These are phyloP conservation scores for Anarhynchus alexandrinus DNA, from an alignment of 2,113 vertebrate species.

Conservation along the genomic window DNA sequence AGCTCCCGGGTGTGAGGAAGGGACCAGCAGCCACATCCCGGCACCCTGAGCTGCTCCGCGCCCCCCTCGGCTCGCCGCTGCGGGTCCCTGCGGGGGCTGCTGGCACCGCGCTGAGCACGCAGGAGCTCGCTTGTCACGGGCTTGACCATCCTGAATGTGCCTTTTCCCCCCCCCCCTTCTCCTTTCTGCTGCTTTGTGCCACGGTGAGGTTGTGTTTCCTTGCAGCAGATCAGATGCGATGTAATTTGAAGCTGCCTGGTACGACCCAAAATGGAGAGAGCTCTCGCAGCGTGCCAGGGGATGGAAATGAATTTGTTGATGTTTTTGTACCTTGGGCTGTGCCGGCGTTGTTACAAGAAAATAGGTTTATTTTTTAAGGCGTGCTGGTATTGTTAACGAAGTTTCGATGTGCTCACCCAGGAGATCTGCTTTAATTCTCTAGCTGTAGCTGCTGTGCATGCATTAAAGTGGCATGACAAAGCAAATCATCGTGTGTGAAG, in stretches of 20 bases:
- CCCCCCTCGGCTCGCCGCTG: fast-evolving
- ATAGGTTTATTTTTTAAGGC: neutral
- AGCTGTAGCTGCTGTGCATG: neutral
- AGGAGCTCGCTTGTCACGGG: fast-evolving
- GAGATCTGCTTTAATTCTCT: neutral
- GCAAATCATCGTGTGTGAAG: neutral
- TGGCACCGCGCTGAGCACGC: fast-evolving
- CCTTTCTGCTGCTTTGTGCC: neutral
- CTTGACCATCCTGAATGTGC: fast-evolving
- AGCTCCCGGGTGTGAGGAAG: fast-evolving
- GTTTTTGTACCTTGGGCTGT: neutral
- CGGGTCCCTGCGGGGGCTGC: neutral
- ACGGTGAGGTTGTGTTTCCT: neutral
- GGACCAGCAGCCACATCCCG: neutral
- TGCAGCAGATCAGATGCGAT: neutral
- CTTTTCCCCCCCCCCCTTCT: fast-evolving
- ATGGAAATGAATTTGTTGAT: neutral
- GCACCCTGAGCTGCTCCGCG: neutral
- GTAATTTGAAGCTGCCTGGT: conserved; percentile 5
- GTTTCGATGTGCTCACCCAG: neutral
- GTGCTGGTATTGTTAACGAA: neutral
- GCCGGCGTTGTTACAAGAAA: neutral
- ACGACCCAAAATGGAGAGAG: conserved; percentile 50
- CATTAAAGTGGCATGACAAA: conserved; percentile 51
- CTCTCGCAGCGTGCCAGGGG: neutral